A percentile compares a stretch with the other conserved stretches of the same genome.
These are phyloP conservation scores for Neodiprion lecontei DNA, from an alignment of 1,140 invertebrate genomes.

Conservation along the genomic window DNA sequence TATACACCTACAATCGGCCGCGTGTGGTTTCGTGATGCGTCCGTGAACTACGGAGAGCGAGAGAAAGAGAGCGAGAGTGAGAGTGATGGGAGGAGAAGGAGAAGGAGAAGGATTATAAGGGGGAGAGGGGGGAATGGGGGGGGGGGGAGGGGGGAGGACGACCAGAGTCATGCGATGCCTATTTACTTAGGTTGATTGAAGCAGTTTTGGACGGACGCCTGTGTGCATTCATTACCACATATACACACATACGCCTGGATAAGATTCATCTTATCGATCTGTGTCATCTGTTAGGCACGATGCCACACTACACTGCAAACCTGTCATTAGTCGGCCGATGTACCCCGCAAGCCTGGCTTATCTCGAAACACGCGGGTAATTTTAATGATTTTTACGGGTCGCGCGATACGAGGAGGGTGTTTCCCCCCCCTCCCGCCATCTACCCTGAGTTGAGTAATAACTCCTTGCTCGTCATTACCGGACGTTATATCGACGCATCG, in stretches of 20 bases:
- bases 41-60: too few species aligned
- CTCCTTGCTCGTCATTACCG: background rate
- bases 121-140: too few species aligned
- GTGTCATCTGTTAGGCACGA: conserved; percentile 1
- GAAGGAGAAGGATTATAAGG: too few species aligned
- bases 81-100: too few species aligned
- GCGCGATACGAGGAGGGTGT: too few species aligned
- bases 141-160: background rate
- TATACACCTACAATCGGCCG: too few species aligned
- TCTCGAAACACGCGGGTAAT: background rate
- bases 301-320: background rate
- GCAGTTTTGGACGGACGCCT: background rate
- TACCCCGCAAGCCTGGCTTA: background rate
- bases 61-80: too few species aligned
- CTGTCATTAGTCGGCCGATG: background rate
- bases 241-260: background rate
- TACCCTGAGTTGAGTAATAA: background rate
- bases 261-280: conserved; percentile 7
- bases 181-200: conserved; percentile 3
- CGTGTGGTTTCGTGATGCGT: too few species aligned
- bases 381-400: background rate
- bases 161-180: background rate
- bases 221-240: too few species aligned
- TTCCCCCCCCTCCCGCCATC: too few species aligned
- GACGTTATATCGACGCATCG: background rate